Base-by-base conservation (phyloP, 1,140 invertebrate genomes). In the Scaptomyza montana region DNA sequence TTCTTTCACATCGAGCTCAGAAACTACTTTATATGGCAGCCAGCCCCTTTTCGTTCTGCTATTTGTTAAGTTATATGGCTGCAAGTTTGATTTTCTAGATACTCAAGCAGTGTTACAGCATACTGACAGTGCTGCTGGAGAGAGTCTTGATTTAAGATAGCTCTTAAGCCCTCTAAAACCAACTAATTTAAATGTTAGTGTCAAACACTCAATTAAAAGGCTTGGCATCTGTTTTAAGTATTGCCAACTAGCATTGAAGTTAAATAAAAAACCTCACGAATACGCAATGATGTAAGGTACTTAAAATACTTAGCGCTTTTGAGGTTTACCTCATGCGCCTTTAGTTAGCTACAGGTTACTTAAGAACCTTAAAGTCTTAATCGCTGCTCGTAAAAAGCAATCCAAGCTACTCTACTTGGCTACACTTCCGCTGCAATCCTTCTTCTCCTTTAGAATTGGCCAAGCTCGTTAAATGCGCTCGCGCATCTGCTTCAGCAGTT, bases 41-140 rank as follows among this genome's bases (percentile, higher is more conserved):
- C 28, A 33, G 10, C 16, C 70, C 78, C 1, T 78, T 86, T 69
- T 78, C 78, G 0, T 49, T 70, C 2, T 78, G 78, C 21, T 86
- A 75, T 53, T 13, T 78, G 25, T 5, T 8, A 10, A 86, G 68
- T 7, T 72, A 72, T 25, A 80, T 78, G 74, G 53, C 64, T 46
- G 78, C 86, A 25, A 75, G 78, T 72, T 12, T 0, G 51, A 6
- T 9, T 2, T 60, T 46, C 5, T 49, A 84, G 80, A 69, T 80
- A 51, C 43, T 85, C 1, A 80, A 80, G 6, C 80, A 84, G 30
- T 79, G 80, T 53, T 84, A 85, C 43, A 77, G 68, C 43, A 74
- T 84, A 47, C 8, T 84, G 7, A 85, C 80, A 2, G 2, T 85
- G 4, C 30, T 85, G 53, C 5, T 85, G 6, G 66, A 85, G 50